A percentile compares a stretch with the other conserved stretches of the same genome.
Conservation (phyloP, 2,888 invertebrate genomes). For the Micropterix aruncella region DNA sequence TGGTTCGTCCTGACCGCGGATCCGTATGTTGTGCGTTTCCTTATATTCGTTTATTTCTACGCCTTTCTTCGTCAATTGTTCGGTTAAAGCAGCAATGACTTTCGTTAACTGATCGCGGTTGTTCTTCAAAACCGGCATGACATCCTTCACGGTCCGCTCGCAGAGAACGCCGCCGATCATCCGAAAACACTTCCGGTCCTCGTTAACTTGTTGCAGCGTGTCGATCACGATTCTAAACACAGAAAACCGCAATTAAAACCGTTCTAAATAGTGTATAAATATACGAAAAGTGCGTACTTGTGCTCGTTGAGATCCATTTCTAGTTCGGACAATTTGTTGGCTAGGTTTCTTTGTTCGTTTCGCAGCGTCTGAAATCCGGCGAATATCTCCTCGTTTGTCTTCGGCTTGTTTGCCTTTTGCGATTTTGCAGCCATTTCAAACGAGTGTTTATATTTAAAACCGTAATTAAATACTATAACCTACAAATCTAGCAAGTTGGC, state of each 20-base stretch:
- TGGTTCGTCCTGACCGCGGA: conserved; percentile 52
- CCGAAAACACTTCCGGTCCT: conserved; percentile 78
- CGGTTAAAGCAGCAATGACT: conserved; percentile 64
- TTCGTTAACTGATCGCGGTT: conserved; percentile 71
- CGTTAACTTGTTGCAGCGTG: conserved; percentile 74
- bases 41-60: conserved; percentile 84
- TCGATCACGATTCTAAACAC: conserved; percentile 77
- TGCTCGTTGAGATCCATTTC: conserved; percentile 94
- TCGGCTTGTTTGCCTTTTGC: conserved; percentile 27
- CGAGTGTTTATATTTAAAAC: no score
- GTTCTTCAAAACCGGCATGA: conserved; percentile 67
- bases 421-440: conserved; percentile 23
- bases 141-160: conserved; percentile 83
- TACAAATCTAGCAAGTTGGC: conserved; percentile 1
- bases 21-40: conserved; percentile 77
- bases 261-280: neutral
- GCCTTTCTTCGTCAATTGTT: conserved; percentile 76
- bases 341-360: conserved; percentile 74
- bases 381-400: conserved; percentile 66
- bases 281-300: conserved; percentile 51
- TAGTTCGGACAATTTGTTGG: conserved; percentile 80
- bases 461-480: no score
- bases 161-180: conserved; percentile 89
- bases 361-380: conserved; percentile 77
- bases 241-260: conserved; percentile 5